Evolutionary conservation across 2,888 invertebrate genomes (phyloP), one percentile per base, ranked within the genome.

Genomic region (Entomobrya multifasciata): DNA sequence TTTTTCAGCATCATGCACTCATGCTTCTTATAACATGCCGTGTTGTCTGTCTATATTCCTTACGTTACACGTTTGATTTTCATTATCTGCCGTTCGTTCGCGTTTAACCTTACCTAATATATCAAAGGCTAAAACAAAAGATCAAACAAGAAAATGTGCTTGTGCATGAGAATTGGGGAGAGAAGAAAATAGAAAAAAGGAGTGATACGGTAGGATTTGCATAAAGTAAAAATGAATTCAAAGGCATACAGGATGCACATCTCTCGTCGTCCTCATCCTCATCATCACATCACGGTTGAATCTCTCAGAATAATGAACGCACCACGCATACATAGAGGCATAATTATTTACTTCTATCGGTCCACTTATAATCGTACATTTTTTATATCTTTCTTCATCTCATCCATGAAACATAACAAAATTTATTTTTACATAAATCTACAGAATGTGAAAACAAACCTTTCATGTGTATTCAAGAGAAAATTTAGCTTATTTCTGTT

Each of bases 171-270:
- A 10, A 65, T n/a, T 1, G 36, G 4, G 41, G 41, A 6, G 20
- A 65, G 20, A 65, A 17, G 0, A 62, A 62, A 6, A n/a, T 30
- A 41, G 36, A 20, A 55, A 65, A 20, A 20, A 20, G 65, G 41
- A 65, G 11, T 65, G 65, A 65, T 65, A 65, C 65, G 65, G 41
- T 41, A 41, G 65, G 20, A 65, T 65, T 65, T 65, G 65, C 65
- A 65, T 65, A 65, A 65, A 65, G 65, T 41, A 65, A 36, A 36
- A 65, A 65, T 65, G 65, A 65, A 65, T 65, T 36, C 65, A 41
- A 65, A 36, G 1, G 65, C 65, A 65, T 41, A 41, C 41, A 65
- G 65, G 41, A 41, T 41, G 20, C 20, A 41, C 20, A n/a, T 55
- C 65, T 65, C 11, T 41, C 62, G 36, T n/a, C n/a, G n/a, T n/a